Evolutionary conservation across 2,888 invertebrate species (phyloP), one percentile per base, ranked within the genome.

Genomic region (Mimachlamys varia): DNA sequence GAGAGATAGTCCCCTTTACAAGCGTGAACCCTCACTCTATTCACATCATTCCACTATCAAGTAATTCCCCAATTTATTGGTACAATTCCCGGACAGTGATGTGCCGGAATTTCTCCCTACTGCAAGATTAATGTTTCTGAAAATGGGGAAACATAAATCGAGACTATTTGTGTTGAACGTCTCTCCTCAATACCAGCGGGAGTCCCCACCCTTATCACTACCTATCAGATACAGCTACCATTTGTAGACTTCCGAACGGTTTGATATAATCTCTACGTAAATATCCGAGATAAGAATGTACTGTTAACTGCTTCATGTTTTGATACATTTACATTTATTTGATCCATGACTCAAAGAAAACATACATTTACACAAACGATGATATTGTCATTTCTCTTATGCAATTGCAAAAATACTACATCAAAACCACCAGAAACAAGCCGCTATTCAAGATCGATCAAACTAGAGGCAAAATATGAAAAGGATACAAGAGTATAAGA

Each of bases 181-280:
- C 76, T 76, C 76, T 76, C 76, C 27, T 76, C 12, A 33, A 76
- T 13, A 27, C 10, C 76, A 7, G 22, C 76, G 76, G 76, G 76
- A 27, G 76, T 33, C 33, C 76, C 33, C 2, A 12, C 33, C 76
- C 33, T 27, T 76, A 76, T 76, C 76, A 76, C 15, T 10, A 10
- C 15, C 13, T 76, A 76, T 76, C 76, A 76, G 76, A 76, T 76
- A 76, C 33, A 15, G 15, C 27, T 5, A 76, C 76, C 76, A 76
- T 27, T 76, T 76, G 76, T 76, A 76, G 76, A 76, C 76, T 76
- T 76, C 76, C 76, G 76, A 76, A 76, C 10, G 33, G 76, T 12
- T 76, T 27, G 27, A 76, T 76, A 33, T 33, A 15, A 76, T 76
- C 76, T 27, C 76, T 76, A 15, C 33, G 76, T 76, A 33, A 76